Evolutionary conservation across 1,140 invertebrate genomes (phyloP), one percentile per base, ranked within the genome.

Genomic region (Subanguina moxae): DNA sequence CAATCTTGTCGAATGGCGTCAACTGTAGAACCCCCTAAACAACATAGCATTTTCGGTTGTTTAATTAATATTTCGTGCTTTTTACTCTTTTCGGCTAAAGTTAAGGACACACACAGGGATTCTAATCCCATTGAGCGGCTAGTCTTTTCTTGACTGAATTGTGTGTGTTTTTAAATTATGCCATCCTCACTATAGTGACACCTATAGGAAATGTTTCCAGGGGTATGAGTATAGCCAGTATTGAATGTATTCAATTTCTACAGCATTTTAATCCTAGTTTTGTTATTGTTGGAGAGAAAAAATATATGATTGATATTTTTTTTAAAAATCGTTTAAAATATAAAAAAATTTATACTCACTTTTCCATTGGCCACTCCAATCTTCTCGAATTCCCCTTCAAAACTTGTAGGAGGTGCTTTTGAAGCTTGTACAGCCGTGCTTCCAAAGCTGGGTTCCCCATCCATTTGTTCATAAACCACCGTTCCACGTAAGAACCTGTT

Each of bases 361-460:
- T 71, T 71, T 9, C 70, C 70, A 8, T 58, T 57, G 7, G 70
- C 70, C 19, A 73, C 57, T 30, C 70, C 70, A n/a, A 71, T 25
- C 11, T 56, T 42, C 8, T 73, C 70, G 38, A 71, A 71, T 65
- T 73, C 57, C 1, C 70, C 70, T 62, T 71, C 70, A 21, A 69
- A 71, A 8, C 25, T 32, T 13, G 43, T 57, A 13, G 46, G 9
- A 3, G n/a, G 17, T 30, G 62, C 38, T 67, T 62, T 52, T 9
- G n/a, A 67, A 30, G 15, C 42, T 21, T 19, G 19, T 15, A 1
- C 62, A 15, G 57, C 9, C 19, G 57, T 64, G n/a, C 63, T 57
- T 23, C 32, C 32, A 11, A 38, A 38, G 32, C 32, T 38, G 3
- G 3, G 3, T 52, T 52, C 48, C 17, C 43, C 9, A 28, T 56